Percentiles rank a stretch among this genome's conserved stretches.
Conservation (phyloP, 2,797 vertebrate species). For the Rhinogobio ventralis region DNA sequence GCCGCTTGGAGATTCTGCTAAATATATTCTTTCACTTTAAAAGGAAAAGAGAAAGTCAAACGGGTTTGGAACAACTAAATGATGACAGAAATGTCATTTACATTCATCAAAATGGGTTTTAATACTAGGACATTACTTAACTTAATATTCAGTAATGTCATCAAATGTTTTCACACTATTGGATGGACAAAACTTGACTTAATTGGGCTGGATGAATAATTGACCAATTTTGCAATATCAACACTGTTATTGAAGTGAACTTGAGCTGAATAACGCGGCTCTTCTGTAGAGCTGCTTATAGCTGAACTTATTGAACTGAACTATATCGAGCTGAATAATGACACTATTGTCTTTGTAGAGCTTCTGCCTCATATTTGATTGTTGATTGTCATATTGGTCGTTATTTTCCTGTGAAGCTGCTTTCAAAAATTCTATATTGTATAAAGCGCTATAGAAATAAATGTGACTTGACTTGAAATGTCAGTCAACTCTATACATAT, state of each 20-base stretch:
- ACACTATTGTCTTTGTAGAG: not conserved
- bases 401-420: not conserved
- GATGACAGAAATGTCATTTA: not conserved
- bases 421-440: not conserved
- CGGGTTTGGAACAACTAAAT: not conserved
- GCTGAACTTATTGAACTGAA: not conserved
- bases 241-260: not conserved
- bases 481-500: not conserved
- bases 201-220: not conserved
- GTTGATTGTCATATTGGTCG: not conserved
- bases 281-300: not conserved
- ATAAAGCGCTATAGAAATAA: not conserved
- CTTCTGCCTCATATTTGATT: not conserved
- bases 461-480: not conserved
- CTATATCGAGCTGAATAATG: not conserved
- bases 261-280: not conserved
- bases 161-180: not conserved
- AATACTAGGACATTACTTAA: not conserved
- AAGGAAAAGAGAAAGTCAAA: not conserved
- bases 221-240: not conserved
- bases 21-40: not conserved
- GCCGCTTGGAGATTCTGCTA: not conserved
- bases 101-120: not conserved
- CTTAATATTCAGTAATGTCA: not conserved
- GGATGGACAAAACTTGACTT: not conserved